Base-by-base conservation (phyloP, 2,888 invertebrate genomes). In the Heliconius aoede region DNA sequence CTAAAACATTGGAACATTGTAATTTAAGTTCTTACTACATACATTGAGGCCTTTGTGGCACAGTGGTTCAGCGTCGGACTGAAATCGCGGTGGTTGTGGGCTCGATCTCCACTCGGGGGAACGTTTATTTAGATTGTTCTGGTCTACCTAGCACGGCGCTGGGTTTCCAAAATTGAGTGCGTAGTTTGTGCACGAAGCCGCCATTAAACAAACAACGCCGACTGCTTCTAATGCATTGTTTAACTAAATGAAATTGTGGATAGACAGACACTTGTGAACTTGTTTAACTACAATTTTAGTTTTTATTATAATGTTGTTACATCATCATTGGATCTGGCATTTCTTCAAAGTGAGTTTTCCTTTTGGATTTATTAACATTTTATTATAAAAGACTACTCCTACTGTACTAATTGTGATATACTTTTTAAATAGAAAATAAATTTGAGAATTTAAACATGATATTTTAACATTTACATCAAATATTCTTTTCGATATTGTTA, bases 11-110 rank as follows among this genome's bases (percentile, higher is more conserved):
- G 58, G 58, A 18, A 46, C 46, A 8, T 60, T 60, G 36, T 72
- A 72, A 72, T 72, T 72, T 72, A 72, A 40, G 13, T 61, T 40
- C 36, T 4, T 36, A 61, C 9, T 58, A 60, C 72, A 72, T 40
- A 60, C 60, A 72, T 11, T 8, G 21, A n/a, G 55, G 3, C n/a
- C 55, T 21, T 55, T 9, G 8, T n/a, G 3, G 55, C 55, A n/a
- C n/a, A 21, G 46, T 46, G 46, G 46, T 18, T 21, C 46, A 46
- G 46, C 46, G 18, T 46, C 18, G 46, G 46, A 18, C 18, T 46
- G 46, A 18, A 46, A 46, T 46, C 18, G 3, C 46, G 18, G 46
- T 46, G n/a, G 55, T 55, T 55, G n/a, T n/a, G 3, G n/a, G 55
- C 9, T n/a, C n/a, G n/a, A 55, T 55, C n/a, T 0, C n/a, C n/a